These are phyloP conservation scores for Porites lutea DNA, from an alignment of 64 coral and sea anemone species.

Conservation along the genomic window DNA sequence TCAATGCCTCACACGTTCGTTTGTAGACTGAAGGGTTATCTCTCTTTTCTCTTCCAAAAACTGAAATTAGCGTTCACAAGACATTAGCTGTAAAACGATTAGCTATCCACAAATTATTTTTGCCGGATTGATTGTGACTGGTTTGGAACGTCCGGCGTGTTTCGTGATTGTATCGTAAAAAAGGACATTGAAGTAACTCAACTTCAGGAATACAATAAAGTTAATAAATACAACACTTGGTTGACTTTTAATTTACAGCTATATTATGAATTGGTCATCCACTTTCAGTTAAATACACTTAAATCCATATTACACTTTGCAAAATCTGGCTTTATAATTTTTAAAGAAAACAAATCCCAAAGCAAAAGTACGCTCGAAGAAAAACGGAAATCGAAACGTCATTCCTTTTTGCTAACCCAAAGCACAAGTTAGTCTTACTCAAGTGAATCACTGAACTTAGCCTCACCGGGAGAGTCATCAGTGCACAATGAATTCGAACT, in stretches of 20 bases:
- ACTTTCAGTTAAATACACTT: too few relatives aligned
- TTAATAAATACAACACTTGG: background rate
- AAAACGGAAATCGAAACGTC: background rate
- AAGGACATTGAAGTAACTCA: background rate
- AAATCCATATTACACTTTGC: too few relatives aligned
- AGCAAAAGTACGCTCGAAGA: too few relatives aligned
- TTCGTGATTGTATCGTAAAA: background rate
- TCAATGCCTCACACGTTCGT: conserved; percentile 22
- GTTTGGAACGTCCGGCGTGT: background rate
- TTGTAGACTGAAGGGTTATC: conserved; percentile 36
- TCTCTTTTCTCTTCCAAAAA: background rate
- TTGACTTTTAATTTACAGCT: background rate
- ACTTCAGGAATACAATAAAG: background rate
- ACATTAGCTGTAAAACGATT: background rate
- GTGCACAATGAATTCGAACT: background rate
- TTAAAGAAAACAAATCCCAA: too few relatives aligned
- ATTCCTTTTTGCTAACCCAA: background rate
- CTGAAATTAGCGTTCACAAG: conserved; percentile 8
- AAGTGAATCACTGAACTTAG: background rate
- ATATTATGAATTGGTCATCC: too few relatives aligned
- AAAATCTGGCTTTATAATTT: too few relatives aligned
- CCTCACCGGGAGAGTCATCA: too few relatives aligned
- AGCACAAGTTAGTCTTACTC: conserved; percentile 5
- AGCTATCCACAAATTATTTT: background rate
- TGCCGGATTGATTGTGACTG: background rate